These are phyloP conservation scores for silkworm (Bombyx mori) DNA, from an alignment of 1,140 invertebrate species.

Conservation along the genomic window ASM3026992v2 NC_085113.1:9188501-9189000, in stretches of 20 bases:
- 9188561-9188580: background rate
- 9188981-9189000: conserved; percentile 62
- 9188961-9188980: conserved; percentile 65
- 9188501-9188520: too few relatives aligned
- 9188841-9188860: conserved; percentile 54
- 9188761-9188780: conserved; percentile 46
- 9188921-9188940: conserved; percentile 67
- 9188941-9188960: conserved; percentile 49
- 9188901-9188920: conserved; percentile 71
- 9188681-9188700: conserved; percentile 59
- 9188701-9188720: conserved; percentile 49
- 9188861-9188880: conserved; percentile 52
- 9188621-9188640: conserved; percentile 58
- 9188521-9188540: too few relatives aligned
- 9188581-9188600: background rate
- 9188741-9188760: conserved; percentile 65
- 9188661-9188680: conserved; percentile 67
- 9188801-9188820: conserved; percentile 69
- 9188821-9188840: conserved; percentile 70
- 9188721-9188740: conserved; percentile 62
- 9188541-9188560: background rate
- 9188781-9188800: conserved; percentile 64
- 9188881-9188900: conserved; percentile 68
- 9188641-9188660: conserved; percentile 59
- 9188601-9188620: conserved; percentile 34